phyloP scores from a whole-genome alignment of 2,888 invertebrate genomes.

The Heliconius hortense region DNA sequence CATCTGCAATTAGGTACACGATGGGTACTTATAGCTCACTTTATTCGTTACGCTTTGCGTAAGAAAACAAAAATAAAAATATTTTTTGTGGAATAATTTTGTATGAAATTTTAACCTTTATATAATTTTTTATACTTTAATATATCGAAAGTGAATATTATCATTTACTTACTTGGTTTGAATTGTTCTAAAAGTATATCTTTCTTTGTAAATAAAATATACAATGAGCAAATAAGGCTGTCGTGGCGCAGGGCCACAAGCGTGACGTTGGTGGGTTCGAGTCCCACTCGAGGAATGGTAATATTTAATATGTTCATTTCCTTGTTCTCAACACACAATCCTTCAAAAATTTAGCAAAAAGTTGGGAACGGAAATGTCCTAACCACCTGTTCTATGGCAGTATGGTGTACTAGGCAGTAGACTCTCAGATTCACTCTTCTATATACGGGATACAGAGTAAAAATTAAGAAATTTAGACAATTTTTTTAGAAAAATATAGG shows the following conservation, averaged over 20 bases:
- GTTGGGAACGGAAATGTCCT: no score
- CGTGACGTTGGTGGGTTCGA: neutral
- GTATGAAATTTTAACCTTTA: no score
- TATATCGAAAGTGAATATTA: neutral
- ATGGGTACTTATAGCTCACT: neutral
- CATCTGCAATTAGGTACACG: conserved; percentile 2
- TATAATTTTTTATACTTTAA: neutral
- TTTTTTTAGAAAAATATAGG: neutral
- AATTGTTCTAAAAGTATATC: no score
- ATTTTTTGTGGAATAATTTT: no score
- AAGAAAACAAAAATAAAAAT: neutral
- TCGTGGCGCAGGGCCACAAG: neutral
- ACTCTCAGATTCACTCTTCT: no score
- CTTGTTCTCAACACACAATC: no score
- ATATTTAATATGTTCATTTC: no score
- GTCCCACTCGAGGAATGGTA: neutral
- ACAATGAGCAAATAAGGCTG: neutral
- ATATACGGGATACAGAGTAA: neutral
- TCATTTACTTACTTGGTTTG: neutral
- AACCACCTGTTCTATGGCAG: no score
- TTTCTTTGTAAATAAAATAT: no score
- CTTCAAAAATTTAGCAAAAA: no score
- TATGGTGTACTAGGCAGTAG: no score
- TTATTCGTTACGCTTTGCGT: neutral
- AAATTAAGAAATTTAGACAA: neutral